phyloP scores from a whole-genome alignment of 2,113 vertebrate species.

The Cacatua alba region DNA sequence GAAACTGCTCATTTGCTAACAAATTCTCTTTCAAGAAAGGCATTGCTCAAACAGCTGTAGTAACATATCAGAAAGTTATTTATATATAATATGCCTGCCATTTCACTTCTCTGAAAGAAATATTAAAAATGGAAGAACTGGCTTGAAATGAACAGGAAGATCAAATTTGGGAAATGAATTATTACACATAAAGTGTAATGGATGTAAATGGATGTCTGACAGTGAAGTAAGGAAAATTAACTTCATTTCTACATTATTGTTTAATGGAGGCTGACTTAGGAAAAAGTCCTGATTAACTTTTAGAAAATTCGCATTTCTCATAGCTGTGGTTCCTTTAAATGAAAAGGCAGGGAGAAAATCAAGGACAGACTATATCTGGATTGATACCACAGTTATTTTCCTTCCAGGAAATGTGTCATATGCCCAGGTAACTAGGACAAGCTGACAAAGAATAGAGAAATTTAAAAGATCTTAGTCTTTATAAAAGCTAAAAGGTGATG shows the following conservation, averaged over 20 bases:
- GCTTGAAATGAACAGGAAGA: background rate
- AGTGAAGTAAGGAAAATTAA: constrained; percentile 6
- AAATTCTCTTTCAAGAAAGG: background rate
- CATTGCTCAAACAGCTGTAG: background rate
- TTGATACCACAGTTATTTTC: background rate
- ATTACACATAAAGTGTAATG: background rate
- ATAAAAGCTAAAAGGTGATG: background rate
- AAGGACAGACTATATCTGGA: background rate
- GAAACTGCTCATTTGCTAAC: background rate
- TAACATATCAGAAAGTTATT: background rate
- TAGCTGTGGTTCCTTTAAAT: background rate
- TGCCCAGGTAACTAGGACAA: constrained; percentile 16
- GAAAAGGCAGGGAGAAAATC: background rate
- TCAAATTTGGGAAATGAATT: background rate
- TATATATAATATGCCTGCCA: background rate
- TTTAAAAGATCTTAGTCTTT: background rate
- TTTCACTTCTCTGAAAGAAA: background rate
- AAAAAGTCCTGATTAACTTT: background rate
- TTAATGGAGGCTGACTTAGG: background rate
- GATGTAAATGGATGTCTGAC: background rate
- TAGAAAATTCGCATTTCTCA: background rate
- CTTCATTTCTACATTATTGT: background rate
- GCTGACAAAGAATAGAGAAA: background rate
- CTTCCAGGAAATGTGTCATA: background rate
- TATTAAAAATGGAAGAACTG: background rate